A percentile compares a stretch with the other conserved stretches of the same genome.
Evolutionary conservation across 2,113 vertebrate genomes (phyloP).

Genomic region (Garra rufa): DNA sequence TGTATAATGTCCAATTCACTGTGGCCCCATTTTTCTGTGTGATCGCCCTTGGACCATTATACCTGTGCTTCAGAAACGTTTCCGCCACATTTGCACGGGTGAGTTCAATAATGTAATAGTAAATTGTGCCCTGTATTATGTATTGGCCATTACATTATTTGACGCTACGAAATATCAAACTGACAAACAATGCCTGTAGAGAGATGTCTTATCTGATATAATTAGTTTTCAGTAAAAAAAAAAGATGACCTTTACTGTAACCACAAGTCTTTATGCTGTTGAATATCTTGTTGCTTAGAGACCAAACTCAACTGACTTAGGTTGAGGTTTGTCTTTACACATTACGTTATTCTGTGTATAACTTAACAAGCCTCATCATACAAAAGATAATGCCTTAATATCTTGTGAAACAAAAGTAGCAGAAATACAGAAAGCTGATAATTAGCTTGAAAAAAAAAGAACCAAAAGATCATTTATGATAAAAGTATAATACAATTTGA

Average conservation of each 20-base stretch:
- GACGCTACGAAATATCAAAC: not conserved
- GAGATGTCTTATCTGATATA: not conserved
- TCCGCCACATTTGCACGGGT: not conserved
- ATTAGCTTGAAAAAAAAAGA: not conserved
- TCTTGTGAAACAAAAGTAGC: not conserved
- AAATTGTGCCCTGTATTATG: not conserved
- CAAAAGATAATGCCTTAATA: not conserved
- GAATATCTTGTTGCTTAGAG: conserved; percentile 19
- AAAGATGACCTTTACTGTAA: conserved; percentile 16
- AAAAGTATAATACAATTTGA: not conserved
- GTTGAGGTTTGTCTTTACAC: conserved; percentile 22
- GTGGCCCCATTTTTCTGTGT: conserved; percentile 16
- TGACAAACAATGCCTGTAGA: not conserved
- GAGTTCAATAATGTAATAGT: conserved; percentile 4
- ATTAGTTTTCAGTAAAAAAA: not conserved
- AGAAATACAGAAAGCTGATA: not conserved
- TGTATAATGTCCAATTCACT: conserved; percentile 27
- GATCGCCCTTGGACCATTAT: not conserved
- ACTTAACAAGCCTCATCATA: not conserved
- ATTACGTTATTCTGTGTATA: not conserved
- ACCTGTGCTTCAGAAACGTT: not conserved
- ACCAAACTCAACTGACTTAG: conserved; percentile 3
- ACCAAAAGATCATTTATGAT: not conserved
- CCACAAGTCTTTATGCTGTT: conserved; percentile 21
- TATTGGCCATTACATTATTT: not conserved